phyloP scores from a whole-genome alignment of 2,888 invertebrate genomes.

The Hydroisotoma schaefferi region DNA sequence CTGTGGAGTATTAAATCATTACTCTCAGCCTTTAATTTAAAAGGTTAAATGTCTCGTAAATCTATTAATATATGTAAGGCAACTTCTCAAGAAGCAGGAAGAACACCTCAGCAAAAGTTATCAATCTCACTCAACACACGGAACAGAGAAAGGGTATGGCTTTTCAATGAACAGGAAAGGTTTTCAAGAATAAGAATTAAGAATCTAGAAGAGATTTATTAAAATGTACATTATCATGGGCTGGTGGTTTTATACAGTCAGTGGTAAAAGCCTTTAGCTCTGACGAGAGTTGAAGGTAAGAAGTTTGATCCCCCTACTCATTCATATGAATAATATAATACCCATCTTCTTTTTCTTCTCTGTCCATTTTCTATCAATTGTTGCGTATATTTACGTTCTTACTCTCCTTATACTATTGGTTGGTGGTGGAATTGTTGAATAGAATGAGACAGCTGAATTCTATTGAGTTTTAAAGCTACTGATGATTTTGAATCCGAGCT shows the following conservation, averaged over 20 bases:
- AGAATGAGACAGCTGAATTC: constrained; percentile 40
- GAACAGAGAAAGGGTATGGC: too few species aligned
- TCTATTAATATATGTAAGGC: too few species aligned
- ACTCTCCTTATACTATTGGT: too few species aligned
- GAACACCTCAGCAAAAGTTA: too few species aligned
- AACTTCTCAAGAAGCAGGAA: too few species aligned
- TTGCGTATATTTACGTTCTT: constrained; percentile 7
- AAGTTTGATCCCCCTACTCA: constrained; percentile 13
- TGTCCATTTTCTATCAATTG: constrained; percentile 11
- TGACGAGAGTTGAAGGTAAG: constrained; percentile 1
- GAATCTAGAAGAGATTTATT: background rate
- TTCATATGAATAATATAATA: background rate
- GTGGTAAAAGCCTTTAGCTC: background rate
- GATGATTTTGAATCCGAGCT: background rate
- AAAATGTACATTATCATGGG: constrained; percentile 6
- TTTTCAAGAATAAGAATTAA: too few species aligned
- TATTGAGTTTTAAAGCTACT: constrained; percentile 9
- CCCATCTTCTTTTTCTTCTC: too few species aligned
- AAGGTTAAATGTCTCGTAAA: too few species aligned
- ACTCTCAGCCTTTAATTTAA: too few species aligned
- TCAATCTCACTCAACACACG: too few species aligned
- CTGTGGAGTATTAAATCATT: too few species aligned
- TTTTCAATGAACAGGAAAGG: background rate
- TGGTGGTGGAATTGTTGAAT: constrained; percentile 22
- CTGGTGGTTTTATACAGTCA: constrained; percentile 2